Evolutionary conservation across 53 echinoderm and acorn worm species (phyloP), one percentile per base, ranked within the genome.

Genomic region (Luidia sarsii): DNA sequence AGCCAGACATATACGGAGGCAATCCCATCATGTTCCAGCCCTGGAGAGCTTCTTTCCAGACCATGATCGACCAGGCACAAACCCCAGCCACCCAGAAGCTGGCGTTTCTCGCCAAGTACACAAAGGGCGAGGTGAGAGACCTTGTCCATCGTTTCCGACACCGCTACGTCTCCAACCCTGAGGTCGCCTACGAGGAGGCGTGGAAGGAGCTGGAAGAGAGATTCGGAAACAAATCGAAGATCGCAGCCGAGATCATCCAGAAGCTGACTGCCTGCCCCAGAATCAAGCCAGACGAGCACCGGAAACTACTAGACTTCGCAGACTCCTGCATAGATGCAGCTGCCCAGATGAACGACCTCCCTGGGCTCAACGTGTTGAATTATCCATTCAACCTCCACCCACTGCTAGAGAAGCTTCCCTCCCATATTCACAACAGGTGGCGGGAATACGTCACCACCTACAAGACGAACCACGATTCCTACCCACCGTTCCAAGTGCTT

Each of bases 1-100:
- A 85, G 38, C 85, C 85, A 1, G 75, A 85, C 31, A 24, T 85
- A 4, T 84, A 73, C 25, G 36, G 39, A 4, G 74, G 84, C 6
- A 67, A 85, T 60, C 75, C 85, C 1, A 27, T 85, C 24, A 36
- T 85, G 64, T 85, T 85, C 50, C 75, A 22, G 11, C 87, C 80
- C 0, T 87, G 86, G 70, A 52, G 35, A 27, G 21, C 45, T 4
- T 46, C 77, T 9, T 85, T 85, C 39, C 45, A 85, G n/a, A 49
- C 73, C 1, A 72, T 84, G 84, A 43, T 68, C 28, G 34, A 21
- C 28, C 41, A 39, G 39, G 79, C 25, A 2, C 8, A 30, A 79
- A 21, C 39, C 38, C 79, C 53, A 11, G 79, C 53, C 7, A 60
- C 41, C 13, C 55, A 37, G 62, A 38, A 39, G 15, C 62, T 79